Conservation (phyloP, 2,888 invertebrate genomes). For the Amphipoea oculea region DNA sequence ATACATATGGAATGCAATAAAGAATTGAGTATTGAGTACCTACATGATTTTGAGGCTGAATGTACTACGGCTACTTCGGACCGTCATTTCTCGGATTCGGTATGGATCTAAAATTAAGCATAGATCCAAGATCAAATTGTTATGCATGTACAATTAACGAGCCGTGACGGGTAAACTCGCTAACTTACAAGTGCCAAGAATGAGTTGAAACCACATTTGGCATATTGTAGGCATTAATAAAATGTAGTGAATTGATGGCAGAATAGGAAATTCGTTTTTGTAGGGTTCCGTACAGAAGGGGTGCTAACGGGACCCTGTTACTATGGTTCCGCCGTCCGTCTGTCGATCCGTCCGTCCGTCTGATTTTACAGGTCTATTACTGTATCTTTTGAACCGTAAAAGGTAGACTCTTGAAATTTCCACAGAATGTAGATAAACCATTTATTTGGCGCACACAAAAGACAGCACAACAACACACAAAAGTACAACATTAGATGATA, state of each 20-base stretch:
- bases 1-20: too few species aligned
- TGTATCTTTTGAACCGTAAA: background rate
- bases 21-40: too few species aligned
- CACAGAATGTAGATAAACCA: too few species aligned
- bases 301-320: background rate
- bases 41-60: background rate
- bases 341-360: background rate
- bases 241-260: background rate
- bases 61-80: background rate
- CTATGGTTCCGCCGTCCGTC: background rate
- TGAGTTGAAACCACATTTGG: slow-evolving; percentile 26
- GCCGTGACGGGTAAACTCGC: slow-evolving; percentile 12
- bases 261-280: background rate
- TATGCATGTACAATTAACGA: background rate
- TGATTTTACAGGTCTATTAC: background rate
- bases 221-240: background rate
- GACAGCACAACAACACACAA: too few species aligned
- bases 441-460: too few species aligned
- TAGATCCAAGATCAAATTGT: slow-evolving; percentile 19
- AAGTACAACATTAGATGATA: too few species aligned
- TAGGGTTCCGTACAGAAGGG: background rate
- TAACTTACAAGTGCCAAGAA: slow-evolving; percentile 32
- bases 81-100: background rate
- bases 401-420: too few species aligned
- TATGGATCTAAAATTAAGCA: slow-evolving; percentile 1